Base-by-base conservation (phyloP, 2,113 vertebrate genomes). In the Macheiramphus alcinus region DNA sequence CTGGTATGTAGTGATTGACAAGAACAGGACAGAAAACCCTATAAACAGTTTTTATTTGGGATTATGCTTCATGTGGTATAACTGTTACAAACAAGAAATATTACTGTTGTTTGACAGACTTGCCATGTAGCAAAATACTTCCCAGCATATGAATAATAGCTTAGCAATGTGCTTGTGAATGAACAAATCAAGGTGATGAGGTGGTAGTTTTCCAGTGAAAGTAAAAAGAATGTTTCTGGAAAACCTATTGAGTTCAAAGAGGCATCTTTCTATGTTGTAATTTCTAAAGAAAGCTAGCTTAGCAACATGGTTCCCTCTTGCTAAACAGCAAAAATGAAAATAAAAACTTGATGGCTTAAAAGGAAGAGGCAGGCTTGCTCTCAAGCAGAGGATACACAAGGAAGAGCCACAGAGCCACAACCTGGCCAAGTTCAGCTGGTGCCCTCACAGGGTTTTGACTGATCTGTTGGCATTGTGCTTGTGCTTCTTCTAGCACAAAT, bases 71-170 rank as follows among this genome's bases (percentile, higher is more conserved):
- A 11, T 58, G 53, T 80, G 66, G 32, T 68, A 19, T 90, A 65
- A 61, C 53, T 22, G 27, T 59, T 90, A 45, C 66, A 91, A 85
- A 72, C 55, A 38, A 75, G 63, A 58, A 75, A 78, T 76, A 74
- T 75, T 95, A 25, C 78, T 91, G 70, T 74, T 72, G 36, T 93
- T 96, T 96, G 80, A 84, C 75, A 86, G 76, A 70, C 42, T 80
- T 90, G 53, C 50, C 59, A 82, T 50, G 42, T 34, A 81, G 76
- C 50, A 84, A 89, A 86, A 65, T 67, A 73, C 50, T 93, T 92
- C 68, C 67, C 26, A 62, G 67, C 34, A 32, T 32, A 65, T 42
- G 79, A 80, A 86, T 79, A 88, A 82, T 12, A 68, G 31, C 48
- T 94, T 62, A 62, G 84, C 52, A 70, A 27, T 40, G 32, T 56